Evolutionary conservation across 2,797 vertebrate species (phyloP), one percentile per base, ranked within the genome.

Genomic region (Anguilla obscura): DNA sequence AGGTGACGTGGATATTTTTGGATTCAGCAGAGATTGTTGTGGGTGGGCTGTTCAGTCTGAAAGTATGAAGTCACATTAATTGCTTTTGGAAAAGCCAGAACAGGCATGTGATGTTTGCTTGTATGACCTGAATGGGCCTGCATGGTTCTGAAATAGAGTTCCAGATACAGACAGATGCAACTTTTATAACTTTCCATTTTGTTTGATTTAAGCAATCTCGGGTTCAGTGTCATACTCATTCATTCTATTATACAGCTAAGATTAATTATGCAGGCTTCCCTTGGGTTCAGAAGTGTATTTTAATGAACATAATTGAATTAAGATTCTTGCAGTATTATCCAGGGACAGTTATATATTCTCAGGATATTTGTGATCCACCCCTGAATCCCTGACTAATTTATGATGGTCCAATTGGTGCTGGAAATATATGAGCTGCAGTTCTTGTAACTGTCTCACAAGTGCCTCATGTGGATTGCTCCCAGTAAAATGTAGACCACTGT

Each of bases 301-400:
- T 45, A 82, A 52, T 63, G 14, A 48, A 52, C 50, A 87, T n/a
- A 36, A 30, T 33, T 82, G 18, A 63, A 63, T 54, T 58, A 40
- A 33, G 18, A 30, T 87, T 48, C 58, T 40, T 82, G 76, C 27
- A 79, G 80, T 54, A 80, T 74, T 63, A 83, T 40, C 54, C 71
- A 74, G 40, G 54, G 54, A 60, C 79, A n/a, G 79, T 52, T 45
- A 48, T 27, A 24, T 50, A 83, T 83, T 83, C 79, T 48, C 79
- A 21, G 40, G 36, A 24, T 83, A 45, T 24, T 24, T 45, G 50
- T 33, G 36, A 9, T 27, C 54, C 86, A 56, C 56, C 30, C 21
- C 69, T 74, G 54, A 87, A 87, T 76, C 66, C 74, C 24, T 52
- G 30, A 40, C 86, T 87, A 87, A 58, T 79, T n/a, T 87, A 87